Evolutionary conservation across 2,888 invertebrate species (phyloP).

Genomic region (Germaria angustata): DNA sequence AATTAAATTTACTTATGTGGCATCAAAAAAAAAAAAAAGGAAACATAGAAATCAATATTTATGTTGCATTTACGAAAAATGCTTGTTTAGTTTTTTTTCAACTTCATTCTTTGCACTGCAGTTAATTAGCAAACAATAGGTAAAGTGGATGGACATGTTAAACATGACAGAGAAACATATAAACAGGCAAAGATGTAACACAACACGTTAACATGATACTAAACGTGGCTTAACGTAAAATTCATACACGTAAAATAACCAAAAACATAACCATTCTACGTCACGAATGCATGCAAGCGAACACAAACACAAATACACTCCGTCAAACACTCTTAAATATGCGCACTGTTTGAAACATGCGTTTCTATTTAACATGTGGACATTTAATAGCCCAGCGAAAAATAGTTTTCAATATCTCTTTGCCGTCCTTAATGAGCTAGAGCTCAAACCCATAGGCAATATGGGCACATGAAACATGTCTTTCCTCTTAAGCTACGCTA

Average conservation of each 20-base stretch:
- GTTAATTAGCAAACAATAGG: slow-evolving; percentile 52
- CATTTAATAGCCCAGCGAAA: neutral
- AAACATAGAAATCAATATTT: too few species aligned
- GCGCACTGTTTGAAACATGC: neutral
- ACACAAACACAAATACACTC: neutral
- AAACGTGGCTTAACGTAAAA: slow-evolving; percentile 7
- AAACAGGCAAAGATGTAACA: neutral
- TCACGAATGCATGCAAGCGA: neutral
- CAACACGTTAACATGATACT: slow-evolving; percentile 19
- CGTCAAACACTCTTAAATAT: neutral
- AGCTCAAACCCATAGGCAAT: too few species aligned
- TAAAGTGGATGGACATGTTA: slow-evolving; percentile 15
- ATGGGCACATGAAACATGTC: too few species aligned
- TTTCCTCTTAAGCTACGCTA: too few species aligned
- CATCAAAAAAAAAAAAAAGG: slow-evolving; percentile 26
- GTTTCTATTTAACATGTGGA: neutral
- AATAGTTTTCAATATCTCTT: too few species aligned
- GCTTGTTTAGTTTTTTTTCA: neutral
- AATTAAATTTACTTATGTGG: neutral
- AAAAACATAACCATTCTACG: slow-evolving; percentile 27
- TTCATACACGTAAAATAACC: slow-evolving; percentile 5
- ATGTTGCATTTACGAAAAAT: slow-evolving; percentile 5
- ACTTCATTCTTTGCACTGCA: slow-evolving; percentile 13
- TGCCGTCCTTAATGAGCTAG: too few species aligned
- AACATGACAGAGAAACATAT: slow-evolving; percentile 3